phyloP scores from a whole-genome alignment of 2,888 invertebrate species.

The Agonum fuliginosum region DNA sequence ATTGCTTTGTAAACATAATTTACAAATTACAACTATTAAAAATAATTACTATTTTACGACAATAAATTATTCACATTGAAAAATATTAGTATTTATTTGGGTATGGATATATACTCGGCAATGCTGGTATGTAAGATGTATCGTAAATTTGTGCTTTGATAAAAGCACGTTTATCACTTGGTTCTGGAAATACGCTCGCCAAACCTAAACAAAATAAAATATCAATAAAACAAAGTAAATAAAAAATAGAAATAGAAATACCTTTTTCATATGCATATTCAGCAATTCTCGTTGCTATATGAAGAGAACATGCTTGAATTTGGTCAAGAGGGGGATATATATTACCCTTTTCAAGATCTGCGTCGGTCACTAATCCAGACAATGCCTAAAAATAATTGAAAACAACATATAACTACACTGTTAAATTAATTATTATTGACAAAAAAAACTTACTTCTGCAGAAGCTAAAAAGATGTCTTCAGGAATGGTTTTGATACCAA shows the following conservation, averaged over 20 bases:
- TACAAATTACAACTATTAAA: conserved; percentile 35
- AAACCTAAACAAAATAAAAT: conserved; percentile 77
- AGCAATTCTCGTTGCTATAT: conserved; percentile 88
- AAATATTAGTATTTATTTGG: conserved; percentile 70
- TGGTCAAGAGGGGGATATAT: conserved; percentile 92
- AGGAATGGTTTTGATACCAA: conserved; percentile 91
- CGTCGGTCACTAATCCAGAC: conserved; percentile 86
- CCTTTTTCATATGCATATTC: conserved; percentile 88
- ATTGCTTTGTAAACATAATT: conserved; percentile 49
- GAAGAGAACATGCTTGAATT: conserved; percentile 90
- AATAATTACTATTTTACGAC: neutral
- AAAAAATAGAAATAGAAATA: conserved; percentile 69
- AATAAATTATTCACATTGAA: conserved; percentile 38
- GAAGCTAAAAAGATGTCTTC: conserved; percentile 95
- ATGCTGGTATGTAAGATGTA: conserved; percentile 79
- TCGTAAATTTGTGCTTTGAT: conserved; percentile 89
- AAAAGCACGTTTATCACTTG: conserved; percentile 82
- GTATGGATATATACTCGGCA: conserved; percentile 81
- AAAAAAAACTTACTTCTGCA: conserved; percentile 80
- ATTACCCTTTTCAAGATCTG: conserved; percentile 88
- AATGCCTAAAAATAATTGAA: conserved; percentile 77
- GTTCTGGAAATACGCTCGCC: conserved; percentile 87
- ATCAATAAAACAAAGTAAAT: neutral
- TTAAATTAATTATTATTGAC: neutral
- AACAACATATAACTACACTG: neutral